Conservation (phyloP, 2,888 invertebrate species). For the Acanthococcus lagerstroemiae region DNA sequence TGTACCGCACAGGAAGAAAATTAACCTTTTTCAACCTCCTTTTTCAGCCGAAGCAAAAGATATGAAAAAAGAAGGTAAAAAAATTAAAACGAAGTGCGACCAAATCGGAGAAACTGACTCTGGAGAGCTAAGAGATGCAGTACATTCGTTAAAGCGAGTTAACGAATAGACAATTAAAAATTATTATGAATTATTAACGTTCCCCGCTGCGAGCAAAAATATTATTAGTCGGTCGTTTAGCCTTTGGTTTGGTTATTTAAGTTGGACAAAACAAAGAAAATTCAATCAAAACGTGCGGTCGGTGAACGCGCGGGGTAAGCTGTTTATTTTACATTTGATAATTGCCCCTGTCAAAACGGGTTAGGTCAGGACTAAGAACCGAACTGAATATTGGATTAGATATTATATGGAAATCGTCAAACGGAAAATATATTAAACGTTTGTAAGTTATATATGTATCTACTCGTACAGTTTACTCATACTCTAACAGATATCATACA, state of each 20-base stretch:
- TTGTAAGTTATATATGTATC: too few species aligned
- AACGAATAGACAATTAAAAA: constrained; percentile 28
- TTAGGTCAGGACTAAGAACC: background rate
- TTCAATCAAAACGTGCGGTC: constrained; percentile 19
- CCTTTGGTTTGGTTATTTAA: constrained; percentile 19
- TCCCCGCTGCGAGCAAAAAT: constrained; percentile 28
- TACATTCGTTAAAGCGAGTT: constrained; percentile 6
- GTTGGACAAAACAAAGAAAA: constrained; percentile 28
- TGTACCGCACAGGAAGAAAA: too few species aligned
- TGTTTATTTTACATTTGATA: constrained; percentile 30
- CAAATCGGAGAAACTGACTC: background rate
- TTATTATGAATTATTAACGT: constrained; percentile 30
- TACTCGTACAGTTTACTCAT: too few species aligned
- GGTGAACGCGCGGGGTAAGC: background rate
- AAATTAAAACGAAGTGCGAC: background rate
- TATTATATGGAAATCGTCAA: too few species aligned
- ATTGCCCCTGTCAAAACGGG: constrained; percentile 25
- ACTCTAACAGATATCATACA: too few species aligned
- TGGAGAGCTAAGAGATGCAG: background rate
- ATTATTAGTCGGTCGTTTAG: constrained; percentile 25
- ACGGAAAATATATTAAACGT: too few species aligned
- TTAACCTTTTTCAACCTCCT: too few species aligned
- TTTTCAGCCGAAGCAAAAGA: too few species aligned
- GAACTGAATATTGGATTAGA: constrained; percentile 10
- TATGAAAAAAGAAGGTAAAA: background rate